Evolutionary conservation across 2,888 invertebrate genomes (phyloP).

Genomic region (Eupithecia insigniata): DNA sequence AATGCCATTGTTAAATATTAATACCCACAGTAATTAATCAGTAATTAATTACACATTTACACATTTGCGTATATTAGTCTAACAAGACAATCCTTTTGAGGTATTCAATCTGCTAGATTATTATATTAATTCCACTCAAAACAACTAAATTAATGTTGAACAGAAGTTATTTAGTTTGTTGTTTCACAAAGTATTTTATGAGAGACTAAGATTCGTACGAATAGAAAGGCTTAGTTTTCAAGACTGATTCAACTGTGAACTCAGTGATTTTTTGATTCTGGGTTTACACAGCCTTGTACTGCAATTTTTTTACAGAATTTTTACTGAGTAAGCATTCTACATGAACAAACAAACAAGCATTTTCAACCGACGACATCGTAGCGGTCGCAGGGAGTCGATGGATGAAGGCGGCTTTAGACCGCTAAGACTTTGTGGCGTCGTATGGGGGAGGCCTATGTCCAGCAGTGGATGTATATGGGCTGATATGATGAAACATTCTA

Average conservation of each 20-base stretch:
- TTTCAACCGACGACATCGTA: background rate
- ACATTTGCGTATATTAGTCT: background rate
- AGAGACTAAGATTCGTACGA: background rate
- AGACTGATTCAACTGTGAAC: no score
- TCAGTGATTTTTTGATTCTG: background rate
- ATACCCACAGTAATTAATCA: background rate
- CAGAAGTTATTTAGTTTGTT: background rate
- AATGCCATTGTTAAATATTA: background rate
- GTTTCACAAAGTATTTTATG: background rate
- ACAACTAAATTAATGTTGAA: background rate
- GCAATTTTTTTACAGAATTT: background rate
- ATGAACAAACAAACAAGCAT: background rate
- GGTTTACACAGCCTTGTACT: background rate
- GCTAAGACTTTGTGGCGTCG: no score
- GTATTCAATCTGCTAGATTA: background rate
- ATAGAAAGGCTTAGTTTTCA: no score
- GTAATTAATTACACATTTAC: background rate
- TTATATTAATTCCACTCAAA: background rate
- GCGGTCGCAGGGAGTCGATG: no score
- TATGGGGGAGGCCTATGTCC: no score
- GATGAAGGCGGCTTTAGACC: no score
- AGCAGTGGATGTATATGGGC: no score
- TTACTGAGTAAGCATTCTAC: background rate
- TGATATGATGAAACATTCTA: no score
- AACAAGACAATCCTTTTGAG: constrained; percentile 6